Percentiles rank a stretch among this genome's conserved stretches.
These are phyloP conservation scores for Spilarctia lutea DNA, from an alignment of 2,888 invertebrate species.

Conservation along the genomic window DNA sequence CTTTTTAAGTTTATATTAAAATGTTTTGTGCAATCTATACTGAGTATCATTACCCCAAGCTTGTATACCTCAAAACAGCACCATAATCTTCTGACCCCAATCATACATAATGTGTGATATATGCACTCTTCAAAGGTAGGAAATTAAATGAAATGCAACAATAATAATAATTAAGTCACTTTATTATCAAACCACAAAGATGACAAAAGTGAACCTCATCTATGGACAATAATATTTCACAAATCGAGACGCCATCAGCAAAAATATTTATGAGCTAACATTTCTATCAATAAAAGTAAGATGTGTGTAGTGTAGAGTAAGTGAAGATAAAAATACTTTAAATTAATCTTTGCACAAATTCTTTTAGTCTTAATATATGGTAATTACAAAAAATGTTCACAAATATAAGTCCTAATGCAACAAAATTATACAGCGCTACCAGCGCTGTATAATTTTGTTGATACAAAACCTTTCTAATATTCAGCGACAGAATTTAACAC, in stretches of 20 bases:
- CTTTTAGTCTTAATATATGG: too few relatives aligned
- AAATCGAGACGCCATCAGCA: constrained; percentile 43
- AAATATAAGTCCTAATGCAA: not conserved
- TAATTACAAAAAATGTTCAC: too few relatives aligned
- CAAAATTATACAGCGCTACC: not conserved
- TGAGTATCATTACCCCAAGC: constrained; percentile 59
- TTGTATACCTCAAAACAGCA: not conserved
- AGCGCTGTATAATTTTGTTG: too few relatives aligned
- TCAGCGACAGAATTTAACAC: not conserved
- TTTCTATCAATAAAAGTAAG: not conserved
- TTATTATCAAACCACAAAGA: constrained; percentile 84
- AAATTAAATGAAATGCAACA: constrained; percentile 19
- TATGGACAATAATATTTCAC: constrained; percentile 69
- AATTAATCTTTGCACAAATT: not conserved
- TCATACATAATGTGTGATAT: not conserved
- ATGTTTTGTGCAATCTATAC: constrained; percentile 92
- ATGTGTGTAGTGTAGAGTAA: too few relatives aligned
- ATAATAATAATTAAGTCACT: constrained; percentile 78
- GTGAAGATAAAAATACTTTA: not conserved
- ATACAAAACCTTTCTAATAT: not conserved
- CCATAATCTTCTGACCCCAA: not conserved
- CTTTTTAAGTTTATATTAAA: constrained; percentile 96
- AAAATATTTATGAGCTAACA: not conserved
- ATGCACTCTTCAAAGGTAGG: not conserved
- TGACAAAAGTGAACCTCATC: constrained; percentile 83